These are phyloP conservation scores for Formicarius rufipectus DNA, from an alignment of 2,113 vertebrate species.

Conservation along the genomic window DNA sequence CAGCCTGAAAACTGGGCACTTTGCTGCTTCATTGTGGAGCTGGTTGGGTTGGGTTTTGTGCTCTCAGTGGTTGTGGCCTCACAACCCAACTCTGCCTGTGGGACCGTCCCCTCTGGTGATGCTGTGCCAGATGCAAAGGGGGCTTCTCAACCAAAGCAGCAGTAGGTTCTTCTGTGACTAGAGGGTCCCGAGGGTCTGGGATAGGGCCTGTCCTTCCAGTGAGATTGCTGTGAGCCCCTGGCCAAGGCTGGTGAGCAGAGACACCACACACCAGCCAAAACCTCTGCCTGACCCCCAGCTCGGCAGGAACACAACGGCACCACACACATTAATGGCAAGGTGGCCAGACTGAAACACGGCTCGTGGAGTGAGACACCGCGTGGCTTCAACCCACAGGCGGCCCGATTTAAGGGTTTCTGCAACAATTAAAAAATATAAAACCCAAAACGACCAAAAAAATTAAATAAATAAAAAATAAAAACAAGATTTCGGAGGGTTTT, in stretches of 20 bases:
- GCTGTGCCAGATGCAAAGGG: neutral
- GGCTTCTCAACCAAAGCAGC: neutral
- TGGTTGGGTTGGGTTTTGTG: neutral
- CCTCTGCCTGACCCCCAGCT: neutral
- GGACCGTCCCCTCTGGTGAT: neutral
- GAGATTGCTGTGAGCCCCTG: neutral
- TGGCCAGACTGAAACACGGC: neutral
- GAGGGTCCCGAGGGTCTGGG: neutral
- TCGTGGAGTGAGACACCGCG: neutral
- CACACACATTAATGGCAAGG: neutral
- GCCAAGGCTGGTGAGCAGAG: neutral
- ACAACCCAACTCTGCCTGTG: neutral
- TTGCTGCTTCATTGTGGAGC: too few relatives aligned
- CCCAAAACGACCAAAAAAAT: too few relatives aligned
- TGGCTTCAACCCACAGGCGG: neutral
- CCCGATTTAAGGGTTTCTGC: neutral
- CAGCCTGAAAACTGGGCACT: neutral
- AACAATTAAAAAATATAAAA: too few relatives aligned
- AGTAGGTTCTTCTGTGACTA: neutral
- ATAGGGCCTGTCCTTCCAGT: neutral
- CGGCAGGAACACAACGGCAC: neutral
- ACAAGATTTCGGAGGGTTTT: neutral
- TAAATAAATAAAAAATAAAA: too few relatives aligned
- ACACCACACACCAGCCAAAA: fast-evolving
- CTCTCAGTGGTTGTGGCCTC: fast-evolving